Evolutionary conservation across 2,888 invertebrate species (phyloP).

Genomic region (Mesopsocus fuscifrons): DNA sequence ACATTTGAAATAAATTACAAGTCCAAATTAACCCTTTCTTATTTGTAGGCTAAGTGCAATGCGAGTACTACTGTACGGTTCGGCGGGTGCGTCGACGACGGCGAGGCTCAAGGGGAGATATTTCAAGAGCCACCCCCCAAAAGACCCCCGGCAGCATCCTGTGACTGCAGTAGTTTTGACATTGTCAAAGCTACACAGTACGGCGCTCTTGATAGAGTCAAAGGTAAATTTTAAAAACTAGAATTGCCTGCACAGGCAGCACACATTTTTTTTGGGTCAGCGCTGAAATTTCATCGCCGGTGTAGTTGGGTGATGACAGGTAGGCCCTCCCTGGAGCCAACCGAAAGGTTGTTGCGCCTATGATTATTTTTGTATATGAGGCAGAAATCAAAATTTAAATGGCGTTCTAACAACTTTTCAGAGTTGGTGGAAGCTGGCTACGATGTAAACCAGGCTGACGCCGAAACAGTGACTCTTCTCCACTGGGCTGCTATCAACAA

Average conservation of each 20-base stretch:
- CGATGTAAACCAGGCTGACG: conserved; percentile 86
- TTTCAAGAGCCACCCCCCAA: conserved; percentile 17
- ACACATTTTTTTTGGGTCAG: neutral
- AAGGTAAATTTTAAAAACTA: too few species aligned
- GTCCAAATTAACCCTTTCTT: too few species aligned
- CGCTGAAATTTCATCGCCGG: too few species aligned
- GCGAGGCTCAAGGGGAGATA: conserved; percentile 15
- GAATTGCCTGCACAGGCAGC: too few species aligned
- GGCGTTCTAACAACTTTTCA: too few species aligned
- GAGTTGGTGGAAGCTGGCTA: conserved; percentile 82
- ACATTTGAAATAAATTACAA: too few species aligned
- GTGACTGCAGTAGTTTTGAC: conserved; percentile 64
- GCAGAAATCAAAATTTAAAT: too few species aligned
- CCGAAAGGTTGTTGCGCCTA: too few species aligned
- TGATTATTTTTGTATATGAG: too few species aligned
- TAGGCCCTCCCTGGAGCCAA: too few species aligned
- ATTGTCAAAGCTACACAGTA: conserved; percentile 85
- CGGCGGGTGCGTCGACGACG: conserved; percentile 3
- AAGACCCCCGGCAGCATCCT: conserved; percentile 14
- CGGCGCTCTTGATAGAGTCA: conserved; percentile 3
- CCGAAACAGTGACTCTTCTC: conserved; percentile 88
- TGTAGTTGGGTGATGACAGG: too few species aligned
- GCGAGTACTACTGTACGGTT: conserved; percentile 1
- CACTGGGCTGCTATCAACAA: conserved; percentile 99
- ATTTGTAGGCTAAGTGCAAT: neutral